These are phyloP conservation scores for Allygus modestus DNA, from an alignment of 2,888 invertebrate species.

Conservation along the genomic window DNA sequence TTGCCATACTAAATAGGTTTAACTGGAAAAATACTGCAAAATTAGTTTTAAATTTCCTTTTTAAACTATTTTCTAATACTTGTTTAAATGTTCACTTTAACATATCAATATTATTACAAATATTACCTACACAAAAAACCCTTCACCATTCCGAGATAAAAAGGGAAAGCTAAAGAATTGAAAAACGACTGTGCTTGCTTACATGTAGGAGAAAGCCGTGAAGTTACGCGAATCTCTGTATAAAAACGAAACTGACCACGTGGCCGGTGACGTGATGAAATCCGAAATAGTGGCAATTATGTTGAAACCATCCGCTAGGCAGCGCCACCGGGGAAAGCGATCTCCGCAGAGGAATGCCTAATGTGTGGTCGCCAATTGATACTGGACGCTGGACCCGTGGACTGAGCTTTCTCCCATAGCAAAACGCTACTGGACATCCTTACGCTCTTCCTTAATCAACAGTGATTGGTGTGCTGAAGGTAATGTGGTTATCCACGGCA, in stretches of 20 bases:
- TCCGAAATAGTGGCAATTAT: constrained; percentile 16
- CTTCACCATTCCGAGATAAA: background rate
- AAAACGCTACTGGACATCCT: background rate
- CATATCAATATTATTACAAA: no score
- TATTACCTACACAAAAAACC: no score
- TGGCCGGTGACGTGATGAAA: constrained; percentile 15
- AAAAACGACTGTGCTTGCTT: background rate
- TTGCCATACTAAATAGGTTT: no score
- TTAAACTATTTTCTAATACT: no score
- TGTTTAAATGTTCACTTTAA: no score
- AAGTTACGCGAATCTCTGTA: background rate
- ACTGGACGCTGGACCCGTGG: background rate
- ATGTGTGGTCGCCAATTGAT: constrained; percentile 4
- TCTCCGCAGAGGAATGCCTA: background rate
- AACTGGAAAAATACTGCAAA: no score
- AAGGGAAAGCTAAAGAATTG: background rate
- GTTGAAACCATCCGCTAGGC: constrained; percentile 13
- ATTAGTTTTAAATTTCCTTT: no score
- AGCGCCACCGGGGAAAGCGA: constrained; percentile 13
- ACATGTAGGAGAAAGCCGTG: background rate
- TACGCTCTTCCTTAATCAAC: background rate
- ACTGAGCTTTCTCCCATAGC: background rate
- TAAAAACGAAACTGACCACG: constrained; percentile 26
- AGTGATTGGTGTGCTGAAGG: no score
- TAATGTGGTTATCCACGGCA: no score